Evolutionary conservation across 2,113 vertebrate species (phyloP).

Genomic region (Strix aluco): DNA sequence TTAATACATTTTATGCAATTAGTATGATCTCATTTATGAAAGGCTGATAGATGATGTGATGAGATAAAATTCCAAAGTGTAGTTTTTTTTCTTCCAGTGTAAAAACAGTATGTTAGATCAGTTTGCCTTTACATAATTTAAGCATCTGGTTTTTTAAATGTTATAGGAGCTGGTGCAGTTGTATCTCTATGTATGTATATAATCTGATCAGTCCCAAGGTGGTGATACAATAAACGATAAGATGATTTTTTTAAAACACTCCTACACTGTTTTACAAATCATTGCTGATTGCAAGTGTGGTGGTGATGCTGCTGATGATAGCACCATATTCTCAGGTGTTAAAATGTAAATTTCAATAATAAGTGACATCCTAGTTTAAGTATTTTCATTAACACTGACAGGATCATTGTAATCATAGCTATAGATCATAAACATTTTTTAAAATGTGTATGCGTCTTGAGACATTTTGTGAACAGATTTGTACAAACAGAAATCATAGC

Average conservation of each 20-base stretch:
- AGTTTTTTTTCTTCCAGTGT: slow-evolving; percentile 61
- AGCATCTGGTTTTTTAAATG: slow-evolving; percentile 58
- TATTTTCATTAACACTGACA: slow-evolving; percentile 49
- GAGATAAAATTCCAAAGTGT: slow-evolving; percentile 63
- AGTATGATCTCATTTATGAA: slow-evolving; percentile 59
- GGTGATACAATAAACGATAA: slow-evolving; percentile 71
- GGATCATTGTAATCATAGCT: slow-evolving; percentile 30
- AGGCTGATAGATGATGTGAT: slow-evolving; percentile 60
- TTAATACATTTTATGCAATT: slow-evolving; percentile 67
- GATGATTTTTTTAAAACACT: slow-evolving; percentile 69
- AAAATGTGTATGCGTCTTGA: slow-evolving; percentile 33
- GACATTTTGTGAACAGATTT: slow-evolving; percentile 10
- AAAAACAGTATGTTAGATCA: slow-evolving; percentile 57
- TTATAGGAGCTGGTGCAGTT: slow-evolving; percentile 67
- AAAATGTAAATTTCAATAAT: slow-evolving; percentile 58
- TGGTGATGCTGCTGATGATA: slow-evolving; percentile 55
- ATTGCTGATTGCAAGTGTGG: slow-evolving; percentile 67
- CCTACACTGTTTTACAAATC: slow-evolving; percentile 72
- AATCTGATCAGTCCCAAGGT: slow-evolving; percentile 63
- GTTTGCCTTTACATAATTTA: slow-evolving; percentile 66
- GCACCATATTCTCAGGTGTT: slow-evolving; percentile 46
- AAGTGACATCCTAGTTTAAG: slow-evolving; percentile 4
- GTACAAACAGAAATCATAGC: slow-evolving; percentile 13
- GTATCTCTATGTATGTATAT: slow-evolving; percentile 72
- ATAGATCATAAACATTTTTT: slow-evolving; percentile 34